A percentile compares a stretch with the other conserved stretches of the same genome.
Conservation (phyloP, 2,113 vertebrate species). For the Camelus bactrianus region DNA sequence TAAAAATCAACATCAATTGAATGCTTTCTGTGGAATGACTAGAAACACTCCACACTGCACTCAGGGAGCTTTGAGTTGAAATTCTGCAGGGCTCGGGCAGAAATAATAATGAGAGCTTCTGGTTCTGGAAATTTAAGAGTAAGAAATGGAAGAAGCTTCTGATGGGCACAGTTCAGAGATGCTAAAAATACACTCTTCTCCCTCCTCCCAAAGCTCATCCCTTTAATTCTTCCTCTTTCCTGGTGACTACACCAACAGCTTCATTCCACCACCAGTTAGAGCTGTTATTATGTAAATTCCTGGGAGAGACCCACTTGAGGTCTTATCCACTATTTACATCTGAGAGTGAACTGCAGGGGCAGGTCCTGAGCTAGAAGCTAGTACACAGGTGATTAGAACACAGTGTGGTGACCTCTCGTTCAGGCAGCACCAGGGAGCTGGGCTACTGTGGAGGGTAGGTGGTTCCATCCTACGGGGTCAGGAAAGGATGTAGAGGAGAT, state of each 20-base stretch:
- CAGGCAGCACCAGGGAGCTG: background rate
- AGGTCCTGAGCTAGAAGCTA: background rate
- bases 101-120: background rate
- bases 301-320: background rate
- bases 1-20: background rate
- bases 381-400: background rate
- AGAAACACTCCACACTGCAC: background rate
- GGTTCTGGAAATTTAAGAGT: background rate
- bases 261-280: background rate
- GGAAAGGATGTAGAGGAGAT: background rate
- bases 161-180: background rate
- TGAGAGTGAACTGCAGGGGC: background rate
- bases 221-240: conserved; percentile 17
- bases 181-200: background rate
- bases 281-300: background rate
- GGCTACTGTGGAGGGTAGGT: too few relatives aligned
- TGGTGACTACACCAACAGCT: background rate
- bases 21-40: background rate
- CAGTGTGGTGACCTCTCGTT: background rate
- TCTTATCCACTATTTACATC: background rate
- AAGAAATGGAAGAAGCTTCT: background rate
- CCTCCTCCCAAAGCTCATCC: background rate
- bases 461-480: background rate
- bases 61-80: background rate
- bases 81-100: background rate